Conservation (phyloP, 2,797 vertebrate genomes). For the Lerista edwardsae region DNA sequence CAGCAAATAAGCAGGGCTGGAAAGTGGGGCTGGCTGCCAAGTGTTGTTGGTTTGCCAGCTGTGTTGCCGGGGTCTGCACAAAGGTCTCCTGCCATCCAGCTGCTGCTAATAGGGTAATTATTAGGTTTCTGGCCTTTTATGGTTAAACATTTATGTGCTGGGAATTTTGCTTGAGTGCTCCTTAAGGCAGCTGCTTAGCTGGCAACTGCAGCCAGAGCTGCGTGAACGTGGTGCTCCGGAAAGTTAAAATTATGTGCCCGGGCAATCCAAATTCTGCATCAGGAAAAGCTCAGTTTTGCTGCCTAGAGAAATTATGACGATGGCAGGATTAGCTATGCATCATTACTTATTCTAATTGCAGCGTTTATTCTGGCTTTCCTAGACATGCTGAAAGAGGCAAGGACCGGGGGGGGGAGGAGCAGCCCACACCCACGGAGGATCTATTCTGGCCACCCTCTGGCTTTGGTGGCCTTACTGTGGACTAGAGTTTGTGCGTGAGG, state of each 20-base stretch:
- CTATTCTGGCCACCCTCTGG: neutral
- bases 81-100: conserved; percentile 47
- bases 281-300: neutral
- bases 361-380: neutral
- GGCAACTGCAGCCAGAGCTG: neutral
- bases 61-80: conserved; percentile 33
- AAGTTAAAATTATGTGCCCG: neutral
- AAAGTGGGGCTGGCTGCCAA: conserved; percentile 37
- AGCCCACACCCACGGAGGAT: neutral
- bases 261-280: neutral
- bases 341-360: neutral
- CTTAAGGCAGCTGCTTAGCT: neutral
- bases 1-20: neutral
- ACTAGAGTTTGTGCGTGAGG: neutral
- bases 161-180: neutral
- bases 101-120: conserved; percentile 38
- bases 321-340: neutral
- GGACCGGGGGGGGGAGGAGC: neutral
- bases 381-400: neutral
- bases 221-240: neutral
- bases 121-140: conserved; percentile 7
- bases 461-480: neutral
- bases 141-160: conserved; percentile 13
- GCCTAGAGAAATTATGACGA: neutral
- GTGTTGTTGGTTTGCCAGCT: conserved; percentile 34